Evolutionary conservation across 2,797 vertebrate genomes (phyloP), one percentile per base, ranked within the genome.

Genomic region (Semaprochilodus insignis): DNA sequence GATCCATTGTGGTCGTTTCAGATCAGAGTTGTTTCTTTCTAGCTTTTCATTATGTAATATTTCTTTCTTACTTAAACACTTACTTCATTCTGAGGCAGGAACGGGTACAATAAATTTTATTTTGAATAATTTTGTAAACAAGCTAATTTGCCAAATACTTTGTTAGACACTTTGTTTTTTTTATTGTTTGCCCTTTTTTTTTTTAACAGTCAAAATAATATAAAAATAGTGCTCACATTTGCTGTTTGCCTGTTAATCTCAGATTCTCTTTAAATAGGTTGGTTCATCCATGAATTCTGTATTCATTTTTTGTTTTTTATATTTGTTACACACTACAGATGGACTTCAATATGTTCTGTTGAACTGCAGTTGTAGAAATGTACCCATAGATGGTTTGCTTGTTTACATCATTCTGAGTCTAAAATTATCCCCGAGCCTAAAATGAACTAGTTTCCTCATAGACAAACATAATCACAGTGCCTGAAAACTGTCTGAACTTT

Each of bases 221-320:
- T 19, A 36, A 4, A 31, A 62, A 62, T 21, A 23, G 8, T 6
- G 5, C 40, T 40, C 8, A 59, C 4, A 63, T 63, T 15, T 63
- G 15, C 25, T 63, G n/a, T 62, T 25, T 21, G 21, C 54, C 54
- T 59, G 8, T 59, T 15, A 2, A 25, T 27, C 13, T 63, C 25
- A 19, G 15, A 66, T 0, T 40, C 8, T 10, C 21, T 67, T 40
- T 75, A 73, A n/a, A 71, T 69, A 66, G 54, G 79, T 87, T 85
- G 85, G 85, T 85, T 89, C 81, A 85, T 90, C 82, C 65, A 81
- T 65, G 76, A 85, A 72, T 87, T 89, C 74, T 55, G n/a, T 65
- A 17, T 55, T 72, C 15, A 8, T 31, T 31, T 51, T 27, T 73
- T 17, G 10, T 10, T 55, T 71, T 13, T 76, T 10, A 74, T 79